These are phyloP conservation scores for Falco berigora DNA, from an alignment of 2,797 vertebrate species.

Conservation along the genomic window DNA sequence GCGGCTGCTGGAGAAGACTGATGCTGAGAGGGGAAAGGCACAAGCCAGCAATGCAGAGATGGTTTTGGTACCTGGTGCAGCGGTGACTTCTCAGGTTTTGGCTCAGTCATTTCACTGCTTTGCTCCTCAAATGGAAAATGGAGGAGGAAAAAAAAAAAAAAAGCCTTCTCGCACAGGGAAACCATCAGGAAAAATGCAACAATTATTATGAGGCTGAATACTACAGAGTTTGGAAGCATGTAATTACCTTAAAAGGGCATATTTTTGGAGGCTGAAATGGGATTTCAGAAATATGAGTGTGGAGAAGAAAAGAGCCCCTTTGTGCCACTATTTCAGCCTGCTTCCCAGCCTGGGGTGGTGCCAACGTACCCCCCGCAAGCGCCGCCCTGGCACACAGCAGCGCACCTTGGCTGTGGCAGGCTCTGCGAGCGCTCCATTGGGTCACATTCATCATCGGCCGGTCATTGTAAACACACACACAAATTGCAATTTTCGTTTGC, in stretches of 20 bases:
- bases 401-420: fast-evolving
- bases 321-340: neutral
- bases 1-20: neutral
- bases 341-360: neutral
- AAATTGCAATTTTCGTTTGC: neutral
- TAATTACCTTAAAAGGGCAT: neutral
- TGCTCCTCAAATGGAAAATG: neutral
- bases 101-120: neutral
- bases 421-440: fast-evolving
- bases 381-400: neutral
- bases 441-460: neutral
- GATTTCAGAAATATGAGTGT: neutral
- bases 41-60: fast-evolving
- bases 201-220: neutral
- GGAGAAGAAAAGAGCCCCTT: neutral
- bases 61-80: neutral
- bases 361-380: neutral
- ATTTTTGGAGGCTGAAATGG: neutral
- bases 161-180: neutral
- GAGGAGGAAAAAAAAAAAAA: neutral
- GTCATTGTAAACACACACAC: neutral
- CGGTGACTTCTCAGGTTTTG: neutral
- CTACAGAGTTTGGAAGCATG: neutral
- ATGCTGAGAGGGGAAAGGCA: neutral
- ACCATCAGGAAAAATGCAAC: neutral